Evolutionary conservation across 2,888 invertebrate genomes (phyloP), one percentile per base, ranked within the genome.

Genomic region (Linnaemya vulpina): DNA sequence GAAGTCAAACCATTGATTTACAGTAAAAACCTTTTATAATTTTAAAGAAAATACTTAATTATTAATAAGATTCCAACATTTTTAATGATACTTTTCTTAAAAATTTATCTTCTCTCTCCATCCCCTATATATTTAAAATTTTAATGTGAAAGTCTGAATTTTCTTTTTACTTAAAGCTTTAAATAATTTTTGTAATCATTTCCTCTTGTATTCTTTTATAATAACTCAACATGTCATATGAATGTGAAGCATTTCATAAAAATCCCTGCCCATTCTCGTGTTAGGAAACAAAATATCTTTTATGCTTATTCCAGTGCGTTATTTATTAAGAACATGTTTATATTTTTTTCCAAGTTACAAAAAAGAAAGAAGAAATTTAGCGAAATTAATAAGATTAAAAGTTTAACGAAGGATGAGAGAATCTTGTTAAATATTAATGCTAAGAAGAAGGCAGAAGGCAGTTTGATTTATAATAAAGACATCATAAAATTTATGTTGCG

Each of bases 371-470:
- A 38, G n/a, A 49, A 49, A 17, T 17, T 10, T 35, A 17, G 35
- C 35, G 17, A 60, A 60, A 38, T 11, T 3, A 17, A 17, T 60
- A 60, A 60, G 10, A 60, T 17, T 60, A 60, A 60, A 60, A n/a
- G 10, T 60, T 35, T 60, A 60, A 35, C 17, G 17, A 20, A 20
- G 8, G 3, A 17, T 49, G 49, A 4, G 51, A 20, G 20, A 20
- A 51, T 10, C 11, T 22, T 20, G 1, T 11, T 0, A 20, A 2
- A 20, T n/a, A n/a, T n/a, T n/a, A n/a, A n/a, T n/a, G n/a, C n/a
- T n/a, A 51, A 10, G 0, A 11, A 51, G 15, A 3, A 20, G 3
- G 22, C 20, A 20, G 11, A 17, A 35, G 60, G 35, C 5, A 10
- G 35, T 38, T 35, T 60, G n/a, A 60, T 60, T 60, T 35, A 60